Evolutionary conservation across 1,140 invertebrate species (phyloP), one percentile per base, ranked within the genome.

Genomic region (Anastrepha obliqua): DNA sequence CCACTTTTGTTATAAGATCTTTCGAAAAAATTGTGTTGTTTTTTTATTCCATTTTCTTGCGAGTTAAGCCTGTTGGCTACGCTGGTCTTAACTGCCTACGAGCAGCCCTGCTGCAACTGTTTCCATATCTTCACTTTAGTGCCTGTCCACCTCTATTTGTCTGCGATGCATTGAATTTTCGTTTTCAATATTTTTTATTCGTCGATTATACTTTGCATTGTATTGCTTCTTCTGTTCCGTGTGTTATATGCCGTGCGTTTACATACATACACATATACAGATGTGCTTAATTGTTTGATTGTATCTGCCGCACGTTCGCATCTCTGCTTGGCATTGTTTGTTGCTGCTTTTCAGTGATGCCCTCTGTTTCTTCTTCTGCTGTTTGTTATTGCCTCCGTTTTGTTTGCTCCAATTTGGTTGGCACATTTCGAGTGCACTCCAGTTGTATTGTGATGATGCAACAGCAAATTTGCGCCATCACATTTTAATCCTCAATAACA

Each of bases 401-500:
- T 13, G 1, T 47, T 44, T 74, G 44, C 67, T 74, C 67, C 42
- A 74, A 15, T 74, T 74, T 74, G 8, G 67, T 47, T 74, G 42
- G 4, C 67, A 44, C 42, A 17, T 74, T 74, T 74, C 67, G 67
- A 74, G 39, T 47, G 67, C 67, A 74, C 67, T 74, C 17, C 5
- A 74, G 6, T 65, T 65, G 3, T 7, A 17, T 74, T 55, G 2
- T 74, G 67, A 44, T 44, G 67, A 44, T 74, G 67, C 67, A 74
- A 74, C 67, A 74, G 44, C 67, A 74, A 74, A 74, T 74, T 74
- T 74, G 67, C 39, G 39, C 67, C 67, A 74, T 74, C 67, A 39
- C 42, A 44, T 44, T 74, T 74, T 74, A 74, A 74, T 74, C 39
- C 42, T 74, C 67, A 44, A 74, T 44, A 74, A 74, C 42, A 74